Conservation (phyloP, 2,888 invertebrate species). For the Erebia epiphron region DNA sequence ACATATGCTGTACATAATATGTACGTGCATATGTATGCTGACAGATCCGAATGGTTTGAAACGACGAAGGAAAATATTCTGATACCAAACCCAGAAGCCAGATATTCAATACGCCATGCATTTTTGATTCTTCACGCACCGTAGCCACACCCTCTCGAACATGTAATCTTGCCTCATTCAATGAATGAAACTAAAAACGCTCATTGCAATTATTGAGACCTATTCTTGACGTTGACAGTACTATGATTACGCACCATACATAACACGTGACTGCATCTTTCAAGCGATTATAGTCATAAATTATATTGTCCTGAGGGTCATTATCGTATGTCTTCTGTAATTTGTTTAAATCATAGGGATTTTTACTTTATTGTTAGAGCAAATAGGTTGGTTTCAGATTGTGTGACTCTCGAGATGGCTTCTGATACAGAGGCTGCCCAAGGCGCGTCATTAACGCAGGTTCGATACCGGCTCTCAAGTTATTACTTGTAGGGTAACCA, state of each 20-base stretch:
- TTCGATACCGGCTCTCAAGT: constrained; percentile 63
- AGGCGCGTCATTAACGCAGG: constrained; percentile 70
- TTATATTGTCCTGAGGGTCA: constrained; percentile 24
- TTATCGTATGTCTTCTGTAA: constrained; percentile 30
- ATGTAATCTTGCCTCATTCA: constrained; percentile 36
- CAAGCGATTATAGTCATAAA: constrained; percentile 35
- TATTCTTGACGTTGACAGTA: constrained; percentile 41
- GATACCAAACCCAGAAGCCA: constrained; percentile 2
- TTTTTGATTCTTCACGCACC: constrained; percentile 34
- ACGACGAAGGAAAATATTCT: background rate
- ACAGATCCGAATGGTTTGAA: too few species aligned
- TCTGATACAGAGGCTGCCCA: constrained; percentile 65
- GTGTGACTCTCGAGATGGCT: constrained; percentile 46
- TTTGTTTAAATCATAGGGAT: constrained; percentile 21
- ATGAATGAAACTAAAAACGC: constrained; percentile 40
- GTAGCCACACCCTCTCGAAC: constrained; percentile 17
- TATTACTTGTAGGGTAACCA: constrained; percentile 57
- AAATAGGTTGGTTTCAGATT: constrained; percentile 35
- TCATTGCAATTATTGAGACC: constrained; percentile 41
- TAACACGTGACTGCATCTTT: constrained; percentile 30
- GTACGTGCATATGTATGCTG: too few species aligned
- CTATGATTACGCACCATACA: constrained; percentile 42
- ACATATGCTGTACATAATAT: too few species aligned
- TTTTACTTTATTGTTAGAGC: constrained; percentile 26
- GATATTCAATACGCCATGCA: constrained; percentile 6